Conservation (phyloP, 1,140 invertebrate species). For the Caerostris darwini region DNA sequence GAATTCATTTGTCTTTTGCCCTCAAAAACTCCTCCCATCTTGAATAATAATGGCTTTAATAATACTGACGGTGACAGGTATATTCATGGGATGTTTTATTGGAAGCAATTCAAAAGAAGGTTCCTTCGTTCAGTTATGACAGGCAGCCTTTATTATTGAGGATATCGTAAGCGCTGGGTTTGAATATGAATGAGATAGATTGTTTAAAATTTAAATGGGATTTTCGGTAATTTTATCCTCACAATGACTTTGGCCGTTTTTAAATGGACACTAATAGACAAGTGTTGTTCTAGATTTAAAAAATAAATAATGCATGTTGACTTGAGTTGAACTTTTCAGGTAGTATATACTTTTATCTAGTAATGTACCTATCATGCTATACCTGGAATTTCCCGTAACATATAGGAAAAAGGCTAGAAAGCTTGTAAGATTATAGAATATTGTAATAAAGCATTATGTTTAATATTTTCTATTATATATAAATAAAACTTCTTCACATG, state of each 20-base stretch:
- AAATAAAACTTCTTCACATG: too few species aligned
- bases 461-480: too few species aligned
- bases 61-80: constrained; percentile 43
- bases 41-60: constrained; percentile 59
- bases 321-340: too few species aligned
- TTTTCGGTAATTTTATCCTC: neutral
- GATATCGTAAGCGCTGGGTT: neutral
- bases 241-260: neutral
- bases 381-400: too few species aligned
- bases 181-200: constrained; percentile 28
- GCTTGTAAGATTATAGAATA: too few species aligned
- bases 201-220: constrained; percentile 10
- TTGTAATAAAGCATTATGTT: too few species aligned
- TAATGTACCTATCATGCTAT: too few species aligned
- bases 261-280: too few species aligned
- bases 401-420: too few species aligned
- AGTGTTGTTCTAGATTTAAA: too few species aligned
- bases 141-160: neutral
- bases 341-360: too few species aligned
- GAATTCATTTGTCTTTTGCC: constrained; percentile 37
- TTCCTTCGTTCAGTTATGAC: constrained; percentile 3
- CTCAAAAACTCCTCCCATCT: constrained; percentile 32
- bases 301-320: too few species aligned
- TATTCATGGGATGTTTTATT: constrained; percentile 28
- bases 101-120: constrained; percentile 20